phyloP scores from a whole-genome alignment of 2,113 vertebrate genomes.

The Irena cyanogastra region DNA sequence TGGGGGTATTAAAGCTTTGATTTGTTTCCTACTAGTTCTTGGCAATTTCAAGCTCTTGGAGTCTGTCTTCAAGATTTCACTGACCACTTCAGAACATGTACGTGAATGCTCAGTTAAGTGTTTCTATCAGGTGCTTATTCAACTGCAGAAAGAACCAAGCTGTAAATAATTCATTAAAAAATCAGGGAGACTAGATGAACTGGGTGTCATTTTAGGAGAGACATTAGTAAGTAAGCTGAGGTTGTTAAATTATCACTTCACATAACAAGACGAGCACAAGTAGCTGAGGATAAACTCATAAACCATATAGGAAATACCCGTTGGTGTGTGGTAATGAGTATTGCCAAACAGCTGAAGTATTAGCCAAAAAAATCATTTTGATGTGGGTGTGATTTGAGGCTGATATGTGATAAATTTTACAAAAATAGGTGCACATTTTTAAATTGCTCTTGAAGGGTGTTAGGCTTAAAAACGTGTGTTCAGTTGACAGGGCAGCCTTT shows the following conservation, averaged over 20 bases:
- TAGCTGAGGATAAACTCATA: neutral
- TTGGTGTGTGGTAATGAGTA: neutral
- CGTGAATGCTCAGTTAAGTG: neutral
- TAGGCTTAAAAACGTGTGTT: neutral
- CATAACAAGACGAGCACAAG: neutral
- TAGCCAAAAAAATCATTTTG: neutral
- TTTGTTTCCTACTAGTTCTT: neutral
- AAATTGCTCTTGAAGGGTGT: neutral
- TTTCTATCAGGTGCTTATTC: neutral
- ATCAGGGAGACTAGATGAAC: neutral
- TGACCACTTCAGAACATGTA: neutral
- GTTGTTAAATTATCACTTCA: neutral
- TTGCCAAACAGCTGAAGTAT: neutral
- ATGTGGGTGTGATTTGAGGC: neutral
- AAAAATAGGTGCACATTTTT: neutral
- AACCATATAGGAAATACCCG: neutral
- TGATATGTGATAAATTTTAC: neutral
- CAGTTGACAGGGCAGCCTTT: neutral
- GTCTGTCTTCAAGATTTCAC: neutral
- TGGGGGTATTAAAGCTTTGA: neutral
- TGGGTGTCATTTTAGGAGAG: neutral
- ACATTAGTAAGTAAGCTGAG: neutral
- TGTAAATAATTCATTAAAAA: neutral
- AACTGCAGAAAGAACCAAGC: neutral
- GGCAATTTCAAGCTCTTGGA: neutral